A percentile compares a stretch with the other conserved stretches of the same genome.
Evolutionary conservation across 2,888 invertebrate genomes (phyloP).

Genomic region (Charanyca ferruginea): DNA sequence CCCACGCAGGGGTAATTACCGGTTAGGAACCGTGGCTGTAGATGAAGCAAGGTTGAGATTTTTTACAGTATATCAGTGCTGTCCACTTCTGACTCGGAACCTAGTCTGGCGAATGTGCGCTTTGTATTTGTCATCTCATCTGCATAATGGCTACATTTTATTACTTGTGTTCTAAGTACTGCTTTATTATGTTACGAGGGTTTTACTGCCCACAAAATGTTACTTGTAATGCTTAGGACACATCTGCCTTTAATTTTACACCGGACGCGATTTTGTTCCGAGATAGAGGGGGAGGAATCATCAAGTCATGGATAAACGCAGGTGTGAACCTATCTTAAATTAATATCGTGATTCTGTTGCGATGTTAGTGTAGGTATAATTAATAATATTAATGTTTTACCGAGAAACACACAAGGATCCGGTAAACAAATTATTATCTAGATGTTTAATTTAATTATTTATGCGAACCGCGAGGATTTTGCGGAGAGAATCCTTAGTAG

Average conservation of each 20-base stretch:
- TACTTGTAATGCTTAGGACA: conserved; percentile 47
- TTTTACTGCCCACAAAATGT: conserved; percentile 48
- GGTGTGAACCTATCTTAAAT: conserved; percentile 48
- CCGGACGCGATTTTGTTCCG: conserved; percentile 33
- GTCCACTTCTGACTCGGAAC: conserved; percentile 1
- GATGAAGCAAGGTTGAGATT: too few relatives aligned
- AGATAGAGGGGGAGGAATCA: conserved; percentile 39
- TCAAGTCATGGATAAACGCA: conserved; percentile 50
- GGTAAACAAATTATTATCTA: conserved; percentile 45
- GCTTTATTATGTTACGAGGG: conserved; percentile 25
- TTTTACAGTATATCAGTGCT: not conserved
- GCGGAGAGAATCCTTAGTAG: conserved; percentile 32
- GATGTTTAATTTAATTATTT: conserved; percentile 57
- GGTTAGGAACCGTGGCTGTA: too few relatives aligned
- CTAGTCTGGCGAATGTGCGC: conserved; percentile 21
- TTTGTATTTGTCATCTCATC: conserved; percentile 53
- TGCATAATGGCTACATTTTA: conserved; percentile 51
- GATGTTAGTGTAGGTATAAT: conserved; percentile 32
- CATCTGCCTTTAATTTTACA: conserved; percentile 51
- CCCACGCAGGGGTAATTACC: too few relatives aligned
- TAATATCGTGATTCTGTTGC: conserved; percentile 41
- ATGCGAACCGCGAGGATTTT: conserved; percentile 42
- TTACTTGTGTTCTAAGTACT: conserved; percentile 52
- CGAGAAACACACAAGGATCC: conserved; percentile 55
- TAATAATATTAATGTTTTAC: conserved; percentile 51